Evolutionary conservation across 2,888 invertebrate genomes (phyloP), one percentile per base, ranked within the genome.

Genomic region (Drosophila paramelanica): DNA sequence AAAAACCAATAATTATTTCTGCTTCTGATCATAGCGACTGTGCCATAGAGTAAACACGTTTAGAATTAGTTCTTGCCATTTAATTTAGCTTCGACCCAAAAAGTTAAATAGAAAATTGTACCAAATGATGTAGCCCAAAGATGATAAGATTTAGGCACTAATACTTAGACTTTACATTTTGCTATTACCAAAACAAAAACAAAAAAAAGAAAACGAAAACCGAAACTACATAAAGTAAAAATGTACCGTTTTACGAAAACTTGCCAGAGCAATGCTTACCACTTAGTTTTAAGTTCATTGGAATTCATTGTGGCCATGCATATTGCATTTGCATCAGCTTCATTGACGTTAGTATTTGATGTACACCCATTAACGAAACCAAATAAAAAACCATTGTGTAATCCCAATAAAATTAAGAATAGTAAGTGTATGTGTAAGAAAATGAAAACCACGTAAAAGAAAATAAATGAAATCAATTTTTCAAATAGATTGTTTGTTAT

Each of bases 31-130:
- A 20, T 25, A 43, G 70, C 55, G 39, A 68, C 43, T 67, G 83
- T 84, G 83, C 83, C 83, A 84, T 84, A 87, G 52, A 67, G 46
- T 61, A 55, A 77, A 45, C 62, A 64, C 67, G 53, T 53, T 62
- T 75, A 81, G 66, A 61, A 57, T 75, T 76, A 84, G 72, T 70
- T 81, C 86, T 85, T 85, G 89, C 89, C 84, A 89, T 85, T 83
- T 73, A 62, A 60, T 55, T 81, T 61, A 84, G 74, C 31, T 53
- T 49, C 49, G 41, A 58, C 67, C 45, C 39, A 72, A 59, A 68
- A 65, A 56, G 60, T 67, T 70, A 39, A 47, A 42, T 66, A 57
- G 49, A 33, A 36, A 82, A 71, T 69, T 60, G 65, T 70, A 88
- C 89, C 83, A 87, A 88, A 82, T 68, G 53, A 67, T 64, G 67